Evolutionary conservation across 2,888 invertebrate genomes (phyloP).

Genomic region (Synergus laeviventris): DNA sequence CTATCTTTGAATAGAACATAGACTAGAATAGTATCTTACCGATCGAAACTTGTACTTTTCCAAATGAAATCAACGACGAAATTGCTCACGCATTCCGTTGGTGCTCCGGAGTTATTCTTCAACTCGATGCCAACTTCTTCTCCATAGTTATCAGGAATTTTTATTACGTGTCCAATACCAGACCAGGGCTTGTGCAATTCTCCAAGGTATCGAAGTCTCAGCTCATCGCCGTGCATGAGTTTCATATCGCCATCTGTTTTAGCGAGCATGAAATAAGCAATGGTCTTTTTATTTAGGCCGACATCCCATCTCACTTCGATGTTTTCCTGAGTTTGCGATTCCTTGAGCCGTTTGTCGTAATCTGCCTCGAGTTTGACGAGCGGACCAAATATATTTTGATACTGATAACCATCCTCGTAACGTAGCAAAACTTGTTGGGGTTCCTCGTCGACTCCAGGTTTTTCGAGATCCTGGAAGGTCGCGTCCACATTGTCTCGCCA

Average conservation of each 20-base stretch:
- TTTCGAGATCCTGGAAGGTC: constrained; percentile 97
- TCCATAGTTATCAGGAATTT: constrained; percentile 96
- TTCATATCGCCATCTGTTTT: constrained; percentile 99
- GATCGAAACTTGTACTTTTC: constrained; percentile 99
- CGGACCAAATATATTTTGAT: constrained; percentile 98
- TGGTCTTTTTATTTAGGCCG: constrained; percentile 97
- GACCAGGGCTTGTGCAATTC: constrained; percentile 97
- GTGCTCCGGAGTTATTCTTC: constrained; percentile 93
- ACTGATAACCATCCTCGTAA: constrained; percentile 99
- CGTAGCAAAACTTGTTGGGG: constrained; percentile 88
- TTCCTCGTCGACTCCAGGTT: constrained; percentile 98
- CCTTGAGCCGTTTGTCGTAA: constrained; percentile 97
- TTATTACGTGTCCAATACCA: constrained; percentile 98
- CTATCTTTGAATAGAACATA: neutral
- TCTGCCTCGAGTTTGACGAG: constrained; percentile 96
- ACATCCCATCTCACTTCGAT: constrained; percentile 99
- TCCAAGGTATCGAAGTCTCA: constrained; percentile 93
- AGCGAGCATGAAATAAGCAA: constrained; percentile 97
- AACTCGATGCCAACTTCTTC: constrained; percentile 99
- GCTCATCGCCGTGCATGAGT: constrained; percentile 98
- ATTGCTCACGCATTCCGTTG: constrained; percentile 94
- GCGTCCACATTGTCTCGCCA: constrained; percentile 99
- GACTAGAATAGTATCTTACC: constrained; percentile 77
- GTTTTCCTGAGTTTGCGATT: constrained; percentile 98
- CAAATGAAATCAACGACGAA: constrained; percentile 99